These are phyloP conservation scores for Nestor notabilis DNA, from an alignment of 2,113 vertebrate genomes.

Conservation along the genomic window DNA sequence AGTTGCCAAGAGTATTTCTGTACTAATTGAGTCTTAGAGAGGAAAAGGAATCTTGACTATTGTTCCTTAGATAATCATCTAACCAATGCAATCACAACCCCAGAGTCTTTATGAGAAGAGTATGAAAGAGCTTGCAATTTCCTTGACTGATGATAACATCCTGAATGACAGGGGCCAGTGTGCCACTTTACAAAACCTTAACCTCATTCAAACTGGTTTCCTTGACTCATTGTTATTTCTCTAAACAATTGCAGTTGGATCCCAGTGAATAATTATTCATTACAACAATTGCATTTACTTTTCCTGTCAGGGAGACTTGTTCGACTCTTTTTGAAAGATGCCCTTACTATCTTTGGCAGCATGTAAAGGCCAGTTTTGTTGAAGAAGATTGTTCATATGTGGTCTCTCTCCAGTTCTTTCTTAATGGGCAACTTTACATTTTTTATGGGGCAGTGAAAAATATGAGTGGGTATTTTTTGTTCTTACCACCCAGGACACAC, in stretches of 20 bases:
- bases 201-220: not conserved
- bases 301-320: not conserved
- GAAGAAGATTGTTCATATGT: not conserved
- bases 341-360: not conserved
- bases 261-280: not conserved
- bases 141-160: not conserved
- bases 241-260: not conserved
- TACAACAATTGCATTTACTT: not conserved
- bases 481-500: not conserved
- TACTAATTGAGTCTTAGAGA: not conserved
- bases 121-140: not conserved
- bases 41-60: not conserved
- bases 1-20: not conserved
- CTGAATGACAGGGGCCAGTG: not conserved
- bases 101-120: not conserved
- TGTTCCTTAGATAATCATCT: not conserved
- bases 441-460: not conserved
- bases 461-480: not conserved
- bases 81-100: not conserved
- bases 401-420: not conserved
- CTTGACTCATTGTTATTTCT: not conserved
- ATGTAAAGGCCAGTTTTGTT: not conserved
- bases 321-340: not conserved
- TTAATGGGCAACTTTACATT: not conserved
- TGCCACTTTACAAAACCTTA: not conserved